phyloP scores from a whole-genome alignment of 2,888 invertebrate genomes.

The Lasioglossum malachurum region DNA sequence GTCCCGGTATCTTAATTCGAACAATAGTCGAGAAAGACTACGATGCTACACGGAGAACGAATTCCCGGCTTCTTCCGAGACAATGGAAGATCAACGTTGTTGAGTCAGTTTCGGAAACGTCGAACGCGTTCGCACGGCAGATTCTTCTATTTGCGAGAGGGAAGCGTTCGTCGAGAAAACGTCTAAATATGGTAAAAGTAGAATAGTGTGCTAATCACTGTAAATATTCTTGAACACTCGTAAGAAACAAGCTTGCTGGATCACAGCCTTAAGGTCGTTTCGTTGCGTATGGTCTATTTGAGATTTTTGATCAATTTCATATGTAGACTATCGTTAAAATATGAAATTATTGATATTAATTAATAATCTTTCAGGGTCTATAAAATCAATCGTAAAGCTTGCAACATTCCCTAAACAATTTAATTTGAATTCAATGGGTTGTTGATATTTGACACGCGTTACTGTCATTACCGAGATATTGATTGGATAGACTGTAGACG shows the following conservation, averaged over 20 bases:
- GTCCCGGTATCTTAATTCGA: not conserved
- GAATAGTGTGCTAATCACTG: not conserved
- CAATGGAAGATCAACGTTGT: not conserved
- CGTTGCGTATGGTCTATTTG: too few species aligned
- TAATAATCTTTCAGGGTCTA: not conserved
- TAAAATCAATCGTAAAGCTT: not conserved
- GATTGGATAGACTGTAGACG: not conserved
- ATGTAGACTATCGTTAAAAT: not conserved
- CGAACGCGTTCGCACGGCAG: not conserved
- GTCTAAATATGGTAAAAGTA: not conserved
- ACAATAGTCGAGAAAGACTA: constrained; percentile 30
- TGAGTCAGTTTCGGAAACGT: not conserved
- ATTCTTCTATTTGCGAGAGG: not conserved
- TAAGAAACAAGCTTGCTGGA: not conserved
- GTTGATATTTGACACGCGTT: not conserved
- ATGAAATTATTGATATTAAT: not conserved
- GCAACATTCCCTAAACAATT: not conserved
- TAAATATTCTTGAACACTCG: not conserved
- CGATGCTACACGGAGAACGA: not conserved
- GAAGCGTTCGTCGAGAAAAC: not conserved
- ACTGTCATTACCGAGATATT: not conserved
- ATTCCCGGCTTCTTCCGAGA: not conserved
- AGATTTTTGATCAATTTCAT: not conserved
- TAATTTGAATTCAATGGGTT: not conserved
- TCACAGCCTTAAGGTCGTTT: not conserved